Conservation (phyloP, 2,113 vertebrate species). For the Silurus glanis region DNA sequence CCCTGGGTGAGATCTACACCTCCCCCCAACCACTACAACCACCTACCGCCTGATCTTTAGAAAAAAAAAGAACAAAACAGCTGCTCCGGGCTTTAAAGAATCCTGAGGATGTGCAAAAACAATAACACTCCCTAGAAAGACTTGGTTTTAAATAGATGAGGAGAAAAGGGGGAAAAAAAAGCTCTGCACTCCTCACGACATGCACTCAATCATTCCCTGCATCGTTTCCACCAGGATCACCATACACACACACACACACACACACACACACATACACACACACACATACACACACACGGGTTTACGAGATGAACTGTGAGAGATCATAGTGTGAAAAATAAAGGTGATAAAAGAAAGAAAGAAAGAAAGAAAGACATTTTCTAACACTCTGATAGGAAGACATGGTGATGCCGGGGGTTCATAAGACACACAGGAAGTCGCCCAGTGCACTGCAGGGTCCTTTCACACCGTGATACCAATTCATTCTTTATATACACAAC, state of each 20-base stretch:
- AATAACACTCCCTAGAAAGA: not conserved
- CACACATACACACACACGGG: not conserved
- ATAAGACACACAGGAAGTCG: too few species aligned
- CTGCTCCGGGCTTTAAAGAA: not conserved
- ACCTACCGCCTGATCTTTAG: not conserved
- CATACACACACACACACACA: not conserved
- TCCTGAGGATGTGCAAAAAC: not conserved
- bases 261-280: not conserved
- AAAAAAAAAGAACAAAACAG: slow-evolving; percentile 23
- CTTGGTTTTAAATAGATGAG: not conserved
- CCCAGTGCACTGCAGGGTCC: too few species aligned
- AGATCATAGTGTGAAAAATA: not conserved
- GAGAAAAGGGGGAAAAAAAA: not conserved
- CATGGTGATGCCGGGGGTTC: too few species aligned
- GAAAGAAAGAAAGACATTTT: not conserved
- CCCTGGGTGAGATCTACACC: slow-evolving; percentile 29
- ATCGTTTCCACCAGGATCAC: not conserved
- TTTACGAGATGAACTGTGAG: not conserved
- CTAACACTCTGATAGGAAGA: too few species aligned
- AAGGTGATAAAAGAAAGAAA: not conserved
- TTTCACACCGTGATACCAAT: too few species aligned
- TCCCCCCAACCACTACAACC: slow-evolving; percentile 34
- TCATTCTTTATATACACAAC: too few species aligned
- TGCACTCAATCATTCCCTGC: not conserved
- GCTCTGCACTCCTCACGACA: not conserved